Conservation (phyloP, 2,113 vertebrate genomes). For the Ornithorhynchus anatinus region DNA sequence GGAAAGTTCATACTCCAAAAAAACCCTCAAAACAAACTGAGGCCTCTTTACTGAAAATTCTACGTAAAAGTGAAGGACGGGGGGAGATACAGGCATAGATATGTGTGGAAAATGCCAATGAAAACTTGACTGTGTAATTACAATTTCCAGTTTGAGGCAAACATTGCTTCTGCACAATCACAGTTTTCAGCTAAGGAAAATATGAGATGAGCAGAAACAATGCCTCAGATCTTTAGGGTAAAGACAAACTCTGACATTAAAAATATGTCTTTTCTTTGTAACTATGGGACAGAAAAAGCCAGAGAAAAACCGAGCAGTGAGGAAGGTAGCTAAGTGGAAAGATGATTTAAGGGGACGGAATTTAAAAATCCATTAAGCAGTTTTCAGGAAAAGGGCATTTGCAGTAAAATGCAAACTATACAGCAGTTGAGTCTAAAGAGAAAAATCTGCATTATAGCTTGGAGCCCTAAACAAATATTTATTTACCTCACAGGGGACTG, state of each 20-base stretch:
- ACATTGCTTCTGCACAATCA: slow-evolving; percentile 40
- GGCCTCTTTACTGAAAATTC: not conserved
- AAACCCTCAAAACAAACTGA: slow-evolving; percentile 38
- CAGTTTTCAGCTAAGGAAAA: slow-evolving; percentile 52
- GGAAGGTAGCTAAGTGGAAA: slow-evolving; percentile 20
- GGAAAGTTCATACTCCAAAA: slow-evolving; percentile 47
- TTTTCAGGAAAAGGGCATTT: slow-evolving; percentile 29
- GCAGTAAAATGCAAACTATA: not conserved
- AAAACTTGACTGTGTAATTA: slow-evolving; percentile 27
- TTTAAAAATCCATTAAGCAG: not conserved
- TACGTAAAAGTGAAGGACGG: slow-evolving; percentile 15
- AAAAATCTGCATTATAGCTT: not conserved
- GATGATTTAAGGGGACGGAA: not conserved
- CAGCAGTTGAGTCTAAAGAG: not conserved
- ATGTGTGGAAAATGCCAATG: slow-evolving; percentile 1
- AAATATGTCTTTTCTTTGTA: slow-evolving; percentile 50
- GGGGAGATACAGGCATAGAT: not conserved
- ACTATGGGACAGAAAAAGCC: slow-evolving; percentile 41
- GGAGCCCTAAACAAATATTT: not conserved
- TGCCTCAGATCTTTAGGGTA: slow-evolving; percentile 56
- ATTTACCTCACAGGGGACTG: not conserved
- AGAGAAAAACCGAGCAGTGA: slow-evolving; percentile 36
- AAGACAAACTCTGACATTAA: slow-evolving; percentile 56
- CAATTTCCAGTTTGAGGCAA: slow-evolving; percentile 10
- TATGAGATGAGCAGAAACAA: slow-evolving; percentile 53